Conservation (phyloP, 2,113 vertebrate genomes). For the Arvicanthis niloticus region DNA sequence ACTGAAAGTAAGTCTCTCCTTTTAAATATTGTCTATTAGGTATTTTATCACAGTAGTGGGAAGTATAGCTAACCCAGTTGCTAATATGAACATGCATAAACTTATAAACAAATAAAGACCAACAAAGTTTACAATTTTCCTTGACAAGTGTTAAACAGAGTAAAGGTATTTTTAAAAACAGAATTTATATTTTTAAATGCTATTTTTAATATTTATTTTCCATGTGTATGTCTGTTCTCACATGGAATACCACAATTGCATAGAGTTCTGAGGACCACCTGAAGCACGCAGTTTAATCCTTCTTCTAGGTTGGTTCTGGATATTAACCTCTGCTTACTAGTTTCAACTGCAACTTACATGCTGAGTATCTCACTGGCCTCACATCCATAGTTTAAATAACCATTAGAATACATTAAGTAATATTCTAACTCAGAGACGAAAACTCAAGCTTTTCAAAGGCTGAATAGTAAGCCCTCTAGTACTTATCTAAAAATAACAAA, state of each 20-base stretch:
- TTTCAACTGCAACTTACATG: too few relatives aligned
- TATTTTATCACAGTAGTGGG: not conserved
- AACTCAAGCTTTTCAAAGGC: not conserved
- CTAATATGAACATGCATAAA: not conserved
- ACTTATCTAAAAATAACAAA: constrained; percentile 46
- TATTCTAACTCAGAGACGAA: not conserved
- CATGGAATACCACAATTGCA: not conserved
- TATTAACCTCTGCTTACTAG: not conserved
- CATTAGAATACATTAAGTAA: not conserved
- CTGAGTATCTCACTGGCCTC: not conserved
- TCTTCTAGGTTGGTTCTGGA: not conserved
- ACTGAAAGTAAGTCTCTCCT: not conserved
- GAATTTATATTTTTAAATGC: not conserved
- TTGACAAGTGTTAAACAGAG: not conserved
- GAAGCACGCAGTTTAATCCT: not conserved
- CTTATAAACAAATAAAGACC: not conserved
- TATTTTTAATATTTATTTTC: not conserved
- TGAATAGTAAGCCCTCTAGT: not conserved
- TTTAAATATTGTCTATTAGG: not conserved
- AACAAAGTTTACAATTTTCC: not conserved
- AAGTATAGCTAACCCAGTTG: not conserved
- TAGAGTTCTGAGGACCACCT: too few relatives aligned
- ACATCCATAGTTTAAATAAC: not conserved
- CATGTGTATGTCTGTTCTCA: too few relatives aligned
- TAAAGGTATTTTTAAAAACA: constrained; percentile 9